A percentile compares a stretch with the other conserved stretches of the same genome.
Conservation (phyloP, 1,140 invertebrate species). For the Papilio xuthus region DNA sequence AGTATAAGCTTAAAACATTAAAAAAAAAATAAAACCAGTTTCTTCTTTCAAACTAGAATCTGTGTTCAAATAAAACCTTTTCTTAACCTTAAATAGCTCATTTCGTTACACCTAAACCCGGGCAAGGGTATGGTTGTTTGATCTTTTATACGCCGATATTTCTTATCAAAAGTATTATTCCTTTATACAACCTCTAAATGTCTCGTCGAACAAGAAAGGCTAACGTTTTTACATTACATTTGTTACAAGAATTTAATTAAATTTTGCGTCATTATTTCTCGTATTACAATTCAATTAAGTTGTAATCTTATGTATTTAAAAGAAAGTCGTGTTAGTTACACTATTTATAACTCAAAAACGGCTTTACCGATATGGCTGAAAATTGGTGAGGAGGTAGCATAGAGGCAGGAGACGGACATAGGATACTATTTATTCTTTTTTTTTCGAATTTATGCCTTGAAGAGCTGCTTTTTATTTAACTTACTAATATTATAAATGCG, state of each 20-base stretch:
- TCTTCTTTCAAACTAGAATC: constrained; percentile 10
- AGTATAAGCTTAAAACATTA: not conserved
- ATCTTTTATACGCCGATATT: constrained; percentile 26
- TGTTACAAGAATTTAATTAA: not conserved
- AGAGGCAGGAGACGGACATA: too few relatives aligned
- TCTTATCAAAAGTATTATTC: constrained; percentile 19
- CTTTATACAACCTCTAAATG: constrained; percentile 5
- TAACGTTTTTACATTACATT: constrained; percentile 3
- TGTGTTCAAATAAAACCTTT: constrained; percentile 15
- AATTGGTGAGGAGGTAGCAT: too few relatives aligned
- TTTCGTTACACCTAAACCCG: constrained; percentile 4
- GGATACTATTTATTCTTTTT: too few relatives aligned
- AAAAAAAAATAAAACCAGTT: not conserved
- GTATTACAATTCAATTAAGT: not conserved
- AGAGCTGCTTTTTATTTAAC: too few relatives aligned
- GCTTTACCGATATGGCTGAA: too few relatives aligned
- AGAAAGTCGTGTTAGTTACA: too few relatives aligned
- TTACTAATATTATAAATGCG: too few relatives aligned
- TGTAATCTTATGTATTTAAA: too few relatives aligned
- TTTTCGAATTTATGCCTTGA: too few relatives aligned
- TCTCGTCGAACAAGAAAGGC: not conserved
- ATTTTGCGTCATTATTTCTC: not conserved
- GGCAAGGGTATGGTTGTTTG: constrained; percentile 15
- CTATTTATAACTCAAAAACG: too few relatives aligned
- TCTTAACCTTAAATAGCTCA: constrained; percentile 21